These are phyloP conservation scores for Zaprionus bogoriensis DNA, from an alignment of 2,888 invertebrate species.

Conservation along the genomic window DNA sequence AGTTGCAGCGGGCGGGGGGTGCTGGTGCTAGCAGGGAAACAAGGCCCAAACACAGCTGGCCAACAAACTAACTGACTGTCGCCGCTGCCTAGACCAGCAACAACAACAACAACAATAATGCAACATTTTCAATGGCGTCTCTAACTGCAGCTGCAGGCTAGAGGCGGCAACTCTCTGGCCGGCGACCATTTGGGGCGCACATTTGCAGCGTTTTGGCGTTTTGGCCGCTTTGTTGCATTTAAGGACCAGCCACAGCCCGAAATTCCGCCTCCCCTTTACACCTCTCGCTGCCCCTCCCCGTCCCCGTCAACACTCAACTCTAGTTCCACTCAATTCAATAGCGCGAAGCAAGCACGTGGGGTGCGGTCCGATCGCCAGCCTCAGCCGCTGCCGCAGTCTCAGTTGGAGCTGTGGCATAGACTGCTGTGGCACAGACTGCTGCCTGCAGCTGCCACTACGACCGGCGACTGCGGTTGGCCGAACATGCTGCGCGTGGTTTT, in stretches of 20 bases:
- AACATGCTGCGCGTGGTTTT: slow-evolving; percentile 48
- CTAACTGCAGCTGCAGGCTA: slow-evolving; percentile 72
- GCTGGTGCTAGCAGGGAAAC: slow-evolving; percentile 16
- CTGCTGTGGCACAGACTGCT: neutral
- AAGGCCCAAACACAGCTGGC: slow-evolving; percentile 46
- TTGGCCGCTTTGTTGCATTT: slow-evolving; percentile 36
- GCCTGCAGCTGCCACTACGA: slow-evolving; percentile 24
- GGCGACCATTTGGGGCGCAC: slow-evolving; percentile 1
- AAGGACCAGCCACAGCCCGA: slow-evolving; percentile 24
- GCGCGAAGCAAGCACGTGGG: slow-evolving; percentile 65
- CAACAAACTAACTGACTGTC: slow-evolving; percentile 63
- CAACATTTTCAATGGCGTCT: slow-evolving; percentile 69
- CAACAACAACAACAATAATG: slow-evolving; percentile 28
- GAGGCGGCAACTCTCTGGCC: slow-evolving; percentile 53
- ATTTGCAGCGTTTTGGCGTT: slow-evolving; percentile 27
- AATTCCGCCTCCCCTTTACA: slow-evolving; percentile 5
- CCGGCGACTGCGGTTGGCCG: slow-evolving; percentile 52
- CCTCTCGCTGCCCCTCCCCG: neutral
- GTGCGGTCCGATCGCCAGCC: slow-evolving; percentile 59
- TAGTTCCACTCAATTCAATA: slow-evolving; percentile 28
- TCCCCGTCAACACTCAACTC: no score
- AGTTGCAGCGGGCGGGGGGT: slow-evolving; percentile 2
- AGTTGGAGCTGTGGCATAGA: slow-evolving; percentile 3
- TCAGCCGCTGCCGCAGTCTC: slow-evolving; percentile 4
- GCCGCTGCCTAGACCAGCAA: slow-evolving; percentile 43